These are phyloP conservation scores for Trididemnum clinides DNA, from an alignment of 23 tunicate genomes.

Conservation along the genomic window DNA sequence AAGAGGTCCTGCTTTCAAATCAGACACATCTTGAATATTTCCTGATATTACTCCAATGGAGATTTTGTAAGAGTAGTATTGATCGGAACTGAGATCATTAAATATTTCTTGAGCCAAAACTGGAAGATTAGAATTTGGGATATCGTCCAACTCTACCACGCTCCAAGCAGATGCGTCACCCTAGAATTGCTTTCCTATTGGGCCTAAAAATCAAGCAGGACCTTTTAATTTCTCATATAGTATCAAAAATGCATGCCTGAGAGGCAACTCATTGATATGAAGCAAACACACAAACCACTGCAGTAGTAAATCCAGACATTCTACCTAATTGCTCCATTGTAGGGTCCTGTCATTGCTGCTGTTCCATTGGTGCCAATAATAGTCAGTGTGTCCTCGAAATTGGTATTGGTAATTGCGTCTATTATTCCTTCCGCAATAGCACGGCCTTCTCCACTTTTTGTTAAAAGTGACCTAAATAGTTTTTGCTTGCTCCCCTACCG, in stretches of 20 bases:
- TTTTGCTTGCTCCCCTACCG: constrained; percentile 32
- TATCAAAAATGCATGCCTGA: too few species aligned
- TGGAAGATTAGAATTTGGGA: constrained; percentile 19
- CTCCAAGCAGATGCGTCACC: constrained; percentile 42
- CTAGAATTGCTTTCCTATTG: not conserved
- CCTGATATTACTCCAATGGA: constrained; percentile 10
- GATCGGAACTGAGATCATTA: constrained; percentile 39
- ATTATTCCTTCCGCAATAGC: not conserved
- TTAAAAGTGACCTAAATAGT: constrained; percentile 1
- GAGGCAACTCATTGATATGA: constrained; percentile 23
- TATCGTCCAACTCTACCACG: not conserved
- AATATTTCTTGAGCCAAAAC: not conserved
- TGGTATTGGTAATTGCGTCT: constrained; percentile 6
- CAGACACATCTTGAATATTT: not conserved
- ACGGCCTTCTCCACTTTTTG: constrained; percentile 12
- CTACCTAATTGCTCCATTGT: too few species aligned
- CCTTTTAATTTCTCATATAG: too few species aligned
- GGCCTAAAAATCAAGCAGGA: constrained; percentile 28
- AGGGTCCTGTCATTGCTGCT: constrained; percentile 49
- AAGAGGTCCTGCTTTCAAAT: constrained; percentile 17
- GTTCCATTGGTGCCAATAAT: constrained; percentile 31
- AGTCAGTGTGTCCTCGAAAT: not conserved
- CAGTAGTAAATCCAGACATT: not conserved
- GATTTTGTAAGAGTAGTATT: constrained; percentile 26
- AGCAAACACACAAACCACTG: constrained; percentile 29